phyloP scores from a whole-genome alignment of 2,888 invertebrate species.

The Eupithecia insigniata region DNA sequence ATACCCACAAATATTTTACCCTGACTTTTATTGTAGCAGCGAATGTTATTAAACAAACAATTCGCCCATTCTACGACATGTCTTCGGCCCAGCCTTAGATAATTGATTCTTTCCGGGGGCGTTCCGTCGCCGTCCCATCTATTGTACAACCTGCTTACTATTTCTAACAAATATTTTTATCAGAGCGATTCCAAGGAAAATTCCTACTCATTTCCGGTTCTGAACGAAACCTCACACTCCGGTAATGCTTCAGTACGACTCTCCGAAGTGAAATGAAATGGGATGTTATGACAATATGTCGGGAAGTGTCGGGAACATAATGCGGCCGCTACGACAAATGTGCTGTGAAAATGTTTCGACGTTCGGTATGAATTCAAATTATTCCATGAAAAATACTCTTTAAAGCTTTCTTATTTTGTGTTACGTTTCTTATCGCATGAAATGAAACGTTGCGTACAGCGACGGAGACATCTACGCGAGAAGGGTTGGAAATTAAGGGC shows the following conservation, averaged over 20 bases:
- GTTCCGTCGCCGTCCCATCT: slow-evolving; percentile 60
- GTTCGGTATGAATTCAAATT: slow-evolving; percentile 54
- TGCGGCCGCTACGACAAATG: slow-evolving; percentile 60
- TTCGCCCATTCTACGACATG: slow-evolving; percentile 80
- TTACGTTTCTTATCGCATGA: slow-evolving; percentile 37
- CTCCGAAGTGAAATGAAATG: slow-evolving; percentile 78
- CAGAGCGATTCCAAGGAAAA: slow-evolving; percentile 70
- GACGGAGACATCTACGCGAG: slow-evolving; percentile 26
- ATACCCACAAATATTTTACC: slow-evolving; percentile 75
- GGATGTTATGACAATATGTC: slow-evolving; percentile 80
- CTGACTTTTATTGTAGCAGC: slow-evolving; percentile 74
- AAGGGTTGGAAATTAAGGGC: slow-evolving; percentile 49
- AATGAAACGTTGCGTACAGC: slow-evolving; percentile 35
- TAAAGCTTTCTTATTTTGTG: slow-evolving; percentile 42
- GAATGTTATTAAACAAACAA: slow-evolving; percentile 84
- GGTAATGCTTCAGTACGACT: slow-evolving; percentile 69
- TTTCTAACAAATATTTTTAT: slow-evolving; percentile 74
- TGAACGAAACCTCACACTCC: slow-evolving; percentile 73
- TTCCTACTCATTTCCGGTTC: slow-evolving; percentile 79
- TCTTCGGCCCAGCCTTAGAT: slow-evolving; percentile 72
- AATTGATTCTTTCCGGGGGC: slow-evolving; percentile 84
- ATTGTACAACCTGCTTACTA: slow-evolving; percentile 61
- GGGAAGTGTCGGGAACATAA: slow-evolving; percentile 64
- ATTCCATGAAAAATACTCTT: slow-evolving; percentile 46
- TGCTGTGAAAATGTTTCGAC: slow-evolving; percentile 56